These are phyloP conservation scores for Encarsia formosa DNA, from an alignment of 2,888 invertebrate genomes.

Conservation along the genomic window DNA sequence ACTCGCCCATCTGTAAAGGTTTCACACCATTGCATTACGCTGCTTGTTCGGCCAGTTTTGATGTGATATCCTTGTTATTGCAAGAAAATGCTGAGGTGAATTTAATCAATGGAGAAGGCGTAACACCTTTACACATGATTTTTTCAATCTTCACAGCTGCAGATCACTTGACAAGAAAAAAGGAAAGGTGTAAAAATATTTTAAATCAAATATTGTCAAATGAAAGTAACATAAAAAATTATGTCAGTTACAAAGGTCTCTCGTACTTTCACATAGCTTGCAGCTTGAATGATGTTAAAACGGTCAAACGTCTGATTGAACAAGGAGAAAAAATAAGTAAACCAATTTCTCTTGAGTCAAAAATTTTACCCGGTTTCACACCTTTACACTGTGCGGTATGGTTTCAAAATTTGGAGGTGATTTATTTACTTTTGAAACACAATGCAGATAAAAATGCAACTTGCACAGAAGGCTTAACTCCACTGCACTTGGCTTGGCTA, in stretches of 20 bases:
- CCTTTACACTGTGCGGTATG: neutral
- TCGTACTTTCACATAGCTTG: neutral
- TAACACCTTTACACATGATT: neutral
- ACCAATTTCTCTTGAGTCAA: neutral
- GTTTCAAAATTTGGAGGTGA: neutral
- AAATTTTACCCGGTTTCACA: neutral
- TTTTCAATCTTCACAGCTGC: neutral
- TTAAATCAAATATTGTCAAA: neutral
- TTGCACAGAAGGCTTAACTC: neutral
- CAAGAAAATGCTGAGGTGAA: neutral
- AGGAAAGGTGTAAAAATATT: neutral
- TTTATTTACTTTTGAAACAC: neutral
- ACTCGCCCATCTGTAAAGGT: neutral
- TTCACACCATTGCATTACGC: constrained; percentile 1
- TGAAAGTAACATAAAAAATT: neutral
- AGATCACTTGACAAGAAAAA: no score
- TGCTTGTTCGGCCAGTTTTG: neutral
- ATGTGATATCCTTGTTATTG: neutral
- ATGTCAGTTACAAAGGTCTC: neutral
- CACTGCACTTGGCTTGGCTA: neutral
- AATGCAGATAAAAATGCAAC: neutral
- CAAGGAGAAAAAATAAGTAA: neutral
- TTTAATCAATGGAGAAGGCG: neutral
- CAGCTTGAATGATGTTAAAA: neutral
- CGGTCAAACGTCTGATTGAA: neutral